phyloP scores from a whole-genome alignment of 2,797 vertebrate genomes.

The Lutjanus argentimaculatus region DNA sequence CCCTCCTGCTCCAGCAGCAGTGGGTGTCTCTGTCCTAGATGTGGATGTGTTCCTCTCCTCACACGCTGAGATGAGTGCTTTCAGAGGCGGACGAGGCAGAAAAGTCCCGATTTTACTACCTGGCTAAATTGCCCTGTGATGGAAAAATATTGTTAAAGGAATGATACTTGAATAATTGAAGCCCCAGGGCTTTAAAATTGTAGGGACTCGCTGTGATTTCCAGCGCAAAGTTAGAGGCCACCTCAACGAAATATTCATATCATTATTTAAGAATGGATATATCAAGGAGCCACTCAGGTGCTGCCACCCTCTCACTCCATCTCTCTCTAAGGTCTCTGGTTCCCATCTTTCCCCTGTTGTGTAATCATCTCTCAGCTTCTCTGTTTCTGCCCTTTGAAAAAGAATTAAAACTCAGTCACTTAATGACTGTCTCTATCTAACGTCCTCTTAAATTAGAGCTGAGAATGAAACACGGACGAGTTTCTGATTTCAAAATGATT shows the following conservation, averaged over 20 bases:
- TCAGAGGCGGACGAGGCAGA: conserved; percentile 71
- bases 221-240: conserved; percentile 73
- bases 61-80: conserved; percentile 81
- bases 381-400: neutral
- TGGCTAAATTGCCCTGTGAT: conserved; percentile 85
- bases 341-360: conserved; percentile 16
- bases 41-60: conserved; percentile 75
- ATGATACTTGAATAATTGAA: conserved; percentile 88
- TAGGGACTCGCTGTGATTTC: conserved; percentile 79
- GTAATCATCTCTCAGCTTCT: conserved; percentile 22
- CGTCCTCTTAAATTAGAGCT: neutral
- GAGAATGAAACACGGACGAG: neutral
- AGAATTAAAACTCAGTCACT: neutral
- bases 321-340: conserved; percentile 10
- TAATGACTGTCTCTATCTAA: neutral
- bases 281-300: conserved; percentile 55
- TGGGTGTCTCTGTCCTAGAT: conserved; percentile 76
- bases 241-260: conserved; percentile 83
- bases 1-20: conserved; percentile 39
- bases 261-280: conserved; percentile 80
- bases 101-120: conserved; percentile 75
- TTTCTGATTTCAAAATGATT: neutral
- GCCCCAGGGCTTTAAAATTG: conserved; percentile 82
- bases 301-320: conserved; percentile 18
- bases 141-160: conserved; percentile 89